Evolutionary conservation across 2,113 vertebrate species (phyloP).

Genomic region (Hippopotamus amphibius): DNA sequence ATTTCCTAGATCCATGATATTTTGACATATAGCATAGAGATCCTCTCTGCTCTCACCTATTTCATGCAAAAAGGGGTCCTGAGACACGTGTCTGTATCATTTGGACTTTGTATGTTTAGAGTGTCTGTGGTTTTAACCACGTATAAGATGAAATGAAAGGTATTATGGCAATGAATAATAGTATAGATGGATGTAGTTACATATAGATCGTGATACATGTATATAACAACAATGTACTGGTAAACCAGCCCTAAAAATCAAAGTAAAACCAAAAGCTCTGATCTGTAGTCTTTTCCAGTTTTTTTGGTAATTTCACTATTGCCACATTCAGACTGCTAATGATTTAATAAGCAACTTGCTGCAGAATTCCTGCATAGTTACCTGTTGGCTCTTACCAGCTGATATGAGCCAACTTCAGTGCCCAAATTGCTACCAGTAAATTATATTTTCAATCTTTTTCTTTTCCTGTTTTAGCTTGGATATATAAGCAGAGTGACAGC

Average conservation of each 20-base stretch:
- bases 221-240: background rate
- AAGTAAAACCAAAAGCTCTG: background rate
- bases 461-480: conserved; percentile 90
- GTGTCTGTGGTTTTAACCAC: background rate
- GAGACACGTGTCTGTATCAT: background rate
- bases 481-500: conserved; percentile 94
- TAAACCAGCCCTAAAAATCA: background rate
- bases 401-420: background rate
- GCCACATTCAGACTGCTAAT: background rate
- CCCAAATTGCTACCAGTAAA: background rate
- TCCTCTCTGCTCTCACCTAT: background rate
- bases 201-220: background rate
- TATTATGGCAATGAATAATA: conserved; percentile 44
- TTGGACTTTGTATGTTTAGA: conserved; percentile 31
- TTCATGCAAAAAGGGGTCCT: conserved; percentile 15
- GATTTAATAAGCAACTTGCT: conserved; percentile 36
- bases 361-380: conserved; percentile 13
- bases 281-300: background rate
- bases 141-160: conserved; percentile 28
- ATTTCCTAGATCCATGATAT: background rate
- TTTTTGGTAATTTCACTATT: background rate
- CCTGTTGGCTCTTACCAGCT: background rate
- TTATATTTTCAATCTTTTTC: conserved; percentile 34
- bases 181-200: background rate
- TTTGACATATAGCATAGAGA: background rate